A percentile compares a stretch with the other conserved stretches of the same genome.
These are phyloP conservation scores for Oryzias celebensis DNA, from an alignment of 2,113 vertebrate species.

Conservation along the genomic window DNA sequence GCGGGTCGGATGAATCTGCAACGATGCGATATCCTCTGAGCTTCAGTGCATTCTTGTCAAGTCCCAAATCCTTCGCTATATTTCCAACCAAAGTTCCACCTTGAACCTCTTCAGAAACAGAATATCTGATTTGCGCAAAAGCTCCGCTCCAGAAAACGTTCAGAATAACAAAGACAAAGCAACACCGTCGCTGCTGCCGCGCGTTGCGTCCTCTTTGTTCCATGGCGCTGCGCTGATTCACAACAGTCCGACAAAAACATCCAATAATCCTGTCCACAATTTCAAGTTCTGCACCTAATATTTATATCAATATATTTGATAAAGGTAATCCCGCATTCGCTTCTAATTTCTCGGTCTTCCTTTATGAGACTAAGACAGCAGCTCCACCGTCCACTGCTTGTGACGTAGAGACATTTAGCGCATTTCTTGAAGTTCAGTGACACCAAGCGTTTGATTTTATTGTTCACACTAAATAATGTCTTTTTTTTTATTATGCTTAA, in stretches of 20 bases:
- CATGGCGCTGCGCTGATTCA: conserved; percentile 11
- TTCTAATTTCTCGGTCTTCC: no score
- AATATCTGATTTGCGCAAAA: conserved; percentile 61
- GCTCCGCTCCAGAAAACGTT: conserved; percentile 32
- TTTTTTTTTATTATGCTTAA: no score
- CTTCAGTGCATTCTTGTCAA: conserved; percentile 58
- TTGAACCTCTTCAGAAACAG: conserved; percentile 72
- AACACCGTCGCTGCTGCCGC: conserved; percentile 9
- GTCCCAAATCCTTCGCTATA: conserved; percentile 72
- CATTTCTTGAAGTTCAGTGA: no score
- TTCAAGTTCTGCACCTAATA: no score
- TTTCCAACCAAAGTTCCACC: conserved; percentile 73
- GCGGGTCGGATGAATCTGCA: conserved; percentile 46
- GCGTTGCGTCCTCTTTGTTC: conserved; percentile 49
- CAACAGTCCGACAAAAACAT: neutral
- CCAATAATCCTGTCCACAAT: no score
- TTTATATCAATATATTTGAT: no score
- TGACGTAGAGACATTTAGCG: no score
- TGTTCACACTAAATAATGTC: no score
- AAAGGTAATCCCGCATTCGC: no score
- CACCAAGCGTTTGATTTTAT: no score
- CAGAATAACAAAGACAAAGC: conserved; percentile 33
- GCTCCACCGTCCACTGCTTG: no score
- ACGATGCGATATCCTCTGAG: conserved; percentile 60
- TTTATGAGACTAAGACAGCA: no score